Base-by-base conservation (phyloP, 2,113 vertebrate species). In the Gymnogyps californianus region DNA sequence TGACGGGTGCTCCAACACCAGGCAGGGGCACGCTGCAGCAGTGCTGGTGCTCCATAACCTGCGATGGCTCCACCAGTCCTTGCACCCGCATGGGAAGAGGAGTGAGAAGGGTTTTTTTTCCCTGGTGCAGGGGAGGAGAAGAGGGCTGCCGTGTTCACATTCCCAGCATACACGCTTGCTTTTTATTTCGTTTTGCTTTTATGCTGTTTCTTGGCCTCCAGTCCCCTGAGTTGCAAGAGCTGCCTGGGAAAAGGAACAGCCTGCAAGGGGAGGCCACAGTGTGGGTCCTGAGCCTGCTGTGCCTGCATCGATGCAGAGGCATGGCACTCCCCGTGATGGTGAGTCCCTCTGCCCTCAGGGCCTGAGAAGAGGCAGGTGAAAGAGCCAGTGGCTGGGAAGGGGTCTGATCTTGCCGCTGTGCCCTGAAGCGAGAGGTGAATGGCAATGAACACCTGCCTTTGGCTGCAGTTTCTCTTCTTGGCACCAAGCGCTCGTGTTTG, bases 381-480 rank as follows among this genome's bases (percentile, higher is more conserved):
- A 93, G 94, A 94, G 89, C 96, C 95, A 93, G 94, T 85, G 95
- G 95, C 91, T 96, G 96, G 91, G 83, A 96, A 87, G 72, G 92
- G 90, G 92, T 95, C 94, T 97, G 97, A 96, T 97, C 96, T 95
- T 89, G 96, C 96, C 93, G 94, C 95, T 85, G 93, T 94, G 95
- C 87, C 97, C 93, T 0, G 32, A 47, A 51, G 94, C 87, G 18
- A 24, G 94, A 88, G 96, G 89, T 89, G 87, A 96, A 97, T 93
- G 93, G 97, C 95, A 95, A 85, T 94, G 97, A 95, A 97, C 95
- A 97, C 96, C 95, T 97, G 95, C 96, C 97, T 94, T 94, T 96
- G 91, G 95, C 95, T 96, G 89, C 89, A 91, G 87, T 90, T 93
- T 89, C 91, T 77, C 70, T 6, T 94, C 94, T 93, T 97, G 96